Conservation (phyloP, 2,797 vertebrate species). For the Oophaga sylvatica region DNA sequence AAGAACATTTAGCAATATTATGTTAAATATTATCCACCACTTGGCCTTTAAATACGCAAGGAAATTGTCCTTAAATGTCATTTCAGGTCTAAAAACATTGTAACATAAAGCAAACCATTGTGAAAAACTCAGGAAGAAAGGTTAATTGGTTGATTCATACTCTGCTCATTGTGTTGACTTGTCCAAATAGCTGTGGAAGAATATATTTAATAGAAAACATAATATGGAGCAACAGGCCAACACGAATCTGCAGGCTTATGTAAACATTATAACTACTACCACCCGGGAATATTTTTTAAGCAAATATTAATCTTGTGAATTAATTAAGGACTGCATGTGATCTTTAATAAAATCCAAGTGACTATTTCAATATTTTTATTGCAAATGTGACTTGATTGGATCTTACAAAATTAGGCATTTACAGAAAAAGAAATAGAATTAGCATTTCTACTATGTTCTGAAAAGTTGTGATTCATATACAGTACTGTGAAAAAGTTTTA, state of each 20-base stretch:
- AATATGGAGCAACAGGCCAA: conserved; percentile 31
- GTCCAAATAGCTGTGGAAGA: conserved; percentile 36
- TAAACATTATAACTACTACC: conserved; percentile 48
- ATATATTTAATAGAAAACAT: conserved; percentile 48
- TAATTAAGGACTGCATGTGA: conserved; percentile 37
- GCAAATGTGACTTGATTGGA: conserved; percentile 14
- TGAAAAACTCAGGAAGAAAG: conserved; percentile 14
- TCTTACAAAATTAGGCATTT: conserved; percentile 3
- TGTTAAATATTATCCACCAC: background rate
- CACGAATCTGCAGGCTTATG: conserved; percentile 31
- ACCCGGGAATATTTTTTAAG: conserved; percentile 49
- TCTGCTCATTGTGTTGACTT: conserved; percentile 30
- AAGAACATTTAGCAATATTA: background rate
- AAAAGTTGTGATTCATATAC: background rate
- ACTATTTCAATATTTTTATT: conserved; percentile 21
- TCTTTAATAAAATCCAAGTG: conserved; percentile 34
- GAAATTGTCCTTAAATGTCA: background rate
- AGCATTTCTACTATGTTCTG: background rate
- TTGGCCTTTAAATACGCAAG: background rate
- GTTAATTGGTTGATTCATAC: conserved; percentile 43
- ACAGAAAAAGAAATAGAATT: background rate
- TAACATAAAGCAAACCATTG: conserved; percentile 5
- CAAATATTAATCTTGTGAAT: conserved; percentile 48
- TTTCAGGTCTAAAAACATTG: conserved; percentile 35
- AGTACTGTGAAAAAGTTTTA: background rate